Evolutionary conservation across 2,888 invertebrate genomes (phyloP), one percentile per base, ranked within the genome.

Genomic region (Toxonevra muliebris): DNA sequence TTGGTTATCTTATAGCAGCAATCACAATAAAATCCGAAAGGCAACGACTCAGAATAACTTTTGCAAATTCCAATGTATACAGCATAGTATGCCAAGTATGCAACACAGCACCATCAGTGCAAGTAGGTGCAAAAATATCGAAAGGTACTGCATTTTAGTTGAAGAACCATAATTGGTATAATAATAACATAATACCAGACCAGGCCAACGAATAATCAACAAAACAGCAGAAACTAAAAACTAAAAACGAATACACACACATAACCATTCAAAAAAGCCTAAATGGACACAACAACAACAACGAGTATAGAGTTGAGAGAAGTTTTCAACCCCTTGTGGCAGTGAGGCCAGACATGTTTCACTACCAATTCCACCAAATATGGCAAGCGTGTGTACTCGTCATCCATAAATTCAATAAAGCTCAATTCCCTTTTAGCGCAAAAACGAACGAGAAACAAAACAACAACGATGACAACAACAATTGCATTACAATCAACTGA

Each of bases 131-230:
- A 30, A 30, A 40, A 63, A 43, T 63, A n/a, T 41, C 48, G 64
- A 48, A 20, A 40, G 50, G 58, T 17, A 30, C 58, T 52, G 50
- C 40, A 41, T 52, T 52, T 52, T 41, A 30, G 30, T 30, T 30
- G 30, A 15, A 13, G 41, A 48, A 41, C 64, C 65, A 65, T 65
- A 65, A 65, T 65, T 59, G 65, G 59, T 40, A 65, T 58, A 30
- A 30, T 30, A 65, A 65, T 65, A 65, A 65, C 59, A 65, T 65
- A 65, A 59, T 59, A 53, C 58, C 54, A 63, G 30, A 19, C 40
- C 13, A n/a, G 11, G 48, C 15, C 48, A 48, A 48, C 10, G 8
- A 48, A 48, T 48, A 13, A 15, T 5, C 17, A 55, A 55, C 53
- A 40, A 43, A 54, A 55, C 20, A 65, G 52, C 52, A 48, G n/a